Evolutionary conservation across 2,797 vertebrate genomes (phyloP).

Genomic region (Gallinago nigripennis): DNA sequence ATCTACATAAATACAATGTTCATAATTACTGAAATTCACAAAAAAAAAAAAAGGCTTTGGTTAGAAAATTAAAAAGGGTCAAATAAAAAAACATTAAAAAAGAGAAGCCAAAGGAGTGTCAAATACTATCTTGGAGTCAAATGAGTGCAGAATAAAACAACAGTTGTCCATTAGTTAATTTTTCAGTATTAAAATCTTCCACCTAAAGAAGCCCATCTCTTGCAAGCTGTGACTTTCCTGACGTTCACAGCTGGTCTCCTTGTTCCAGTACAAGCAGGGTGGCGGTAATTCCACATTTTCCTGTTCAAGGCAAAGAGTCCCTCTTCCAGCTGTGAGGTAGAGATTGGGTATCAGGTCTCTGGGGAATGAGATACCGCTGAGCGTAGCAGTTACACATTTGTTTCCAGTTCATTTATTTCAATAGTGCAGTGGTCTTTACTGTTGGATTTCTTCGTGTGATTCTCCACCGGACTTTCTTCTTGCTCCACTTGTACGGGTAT

Average conservation of each 20-base stretch:
- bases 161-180: background rate
- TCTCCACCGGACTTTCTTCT: slow-evolving; percentile 81
- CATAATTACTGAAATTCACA: background rate
- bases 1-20: background rate
- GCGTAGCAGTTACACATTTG: slow-evolving; percentile 85
- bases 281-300: background rate
- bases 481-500: slow-evolving; percentile 88
- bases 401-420: slow-evolving; percentile 95
- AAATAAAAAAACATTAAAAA: slow-evolving; percentile 38
- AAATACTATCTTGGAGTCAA: background rate
- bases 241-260: slow-evolving; percentile 44
- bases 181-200: slow-evolving; percentile 34
- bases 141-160: slow-evolving; percentile 28
- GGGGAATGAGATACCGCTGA: slow-evolving; percentile 15
- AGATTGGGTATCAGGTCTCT: slow-evolving; percentile 52
- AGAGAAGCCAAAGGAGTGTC: slow-evolving; percentile 11
- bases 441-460: slow-evolving; percentile 80
- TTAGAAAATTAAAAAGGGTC: slow-evolving; percentile 53
- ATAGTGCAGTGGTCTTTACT: slow-evolving; percentile 91
- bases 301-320: slow-evolving; percentile 47
- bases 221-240: slow-evolving; percentile 37
- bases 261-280: background rate
- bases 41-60: slow-evolving; percentile 49
- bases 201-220: background rate
- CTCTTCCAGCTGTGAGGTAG: slow-evolving; percentile 35